Base-by-base conservation (phyloP, 2,113 vertebrate species). In the Tapirus terrestris region DNA sequence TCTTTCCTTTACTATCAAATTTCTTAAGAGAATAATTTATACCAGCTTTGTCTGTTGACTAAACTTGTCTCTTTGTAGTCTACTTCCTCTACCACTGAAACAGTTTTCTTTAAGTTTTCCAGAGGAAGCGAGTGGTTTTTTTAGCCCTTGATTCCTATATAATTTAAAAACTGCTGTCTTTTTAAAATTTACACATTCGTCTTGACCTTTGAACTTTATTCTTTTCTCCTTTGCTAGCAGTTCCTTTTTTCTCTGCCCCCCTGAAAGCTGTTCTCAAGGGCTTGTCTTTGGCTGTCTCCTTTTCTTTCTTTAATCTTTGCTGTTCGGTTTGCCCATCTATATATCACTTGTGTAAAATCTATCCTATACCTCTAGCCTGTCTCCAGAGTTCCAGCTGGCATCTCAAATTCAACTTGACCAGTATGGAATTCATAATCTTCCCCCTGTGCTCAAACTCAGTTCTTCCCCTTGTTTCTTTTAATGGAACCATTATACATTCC, bases 131-230 rank as follows among this genome's bases (percentile, higher is more conserved):
- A 53, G 23, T 93, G 9, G 4, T 61, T 58, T 58, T 65, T 75
- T 82, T 72, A 83, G 56, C 33, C 61, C 51, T 76, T 94, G 65
- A 85, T 10, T 58, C n/a, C 60, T 86, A 16, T 65, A 39, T 77
- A 67, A 63, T 72, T 96, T 92, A 56, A 72, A 96, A 96, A 93
- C 67, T 72, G 6, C 60, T 27, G 67, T 94, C 27, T 86, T 85
- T 89, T 60, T 23, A 80, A 92, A 81, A 27, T 76, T 16, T 72
- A 86, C 73, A 43, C 10, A 75, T 31, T 48, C 18, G 53, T 61
- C 58, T 94, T 92, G 79, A 70, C 65, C 51, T 94, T 89, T 58
- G 36, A 18, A 72, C 11, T 86, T 81, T 27, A 39, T 89, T 2
- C 12, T 67, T 73, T 60, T 72, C 65, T 92, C 43, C 21, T 73